phyloP scores from a whole-genome alignment of 1,140 invertebrate genomes.

The Zaprionus lachaisei region DNA sequence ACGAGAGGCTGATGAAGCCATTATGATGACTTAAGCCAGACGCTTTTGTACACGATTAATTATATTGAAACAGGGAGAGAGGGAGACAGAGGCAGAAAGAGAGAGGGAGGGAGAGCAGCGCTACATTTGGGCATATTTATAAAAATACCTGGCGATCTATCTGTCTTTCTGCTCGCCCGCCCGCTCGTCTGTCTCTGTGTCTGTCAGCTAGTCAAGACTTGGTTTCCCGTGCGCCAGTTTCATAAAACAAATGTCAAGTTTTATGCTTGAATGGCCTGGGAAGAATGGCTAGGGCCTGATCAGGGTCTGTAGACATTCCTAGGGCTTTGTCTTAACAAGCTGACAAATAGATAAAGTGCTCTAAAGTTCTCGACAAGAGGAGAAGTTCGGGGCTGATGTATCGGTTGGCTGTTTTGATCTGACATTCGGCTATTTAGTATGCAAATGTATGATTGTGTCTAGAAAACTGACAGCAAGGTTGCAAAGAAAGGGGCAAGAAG shows the following conservation, averaged over 20 bases:
- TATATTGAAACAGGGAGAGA: conserved; percentile 32
- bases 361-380: conserved; percentile 27
- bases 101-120: background rate
- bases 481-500: background rate
- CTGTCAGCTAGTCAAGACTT: conserved; percentile 46
- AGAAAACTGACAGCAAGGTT: conserved; percentile 28
- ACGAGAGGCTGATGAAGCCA: conserved; percentile 48
- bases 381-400: conserved; percentile 48
- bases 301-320: conserved; percentile 17
- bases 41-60: conserved; percentile 52
- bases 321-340: conserved; percentile 53
- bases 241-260: conserved; percentile 56
- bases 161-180: conserved; percentile 1
- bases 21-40: conserved; percentile 55
- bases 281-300: conserved; percentile 33
- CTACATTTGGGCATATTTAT: conserved; percentile 46
- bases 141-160: conserved; percentile 73
- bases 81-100: background rate
- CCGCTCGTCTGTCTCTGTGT: conserved; percentile 44
- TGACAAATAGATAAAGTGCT: conserved; percentile 75
- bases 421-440: conserved; percentile 53
- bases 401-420: conserved; percentile 50
- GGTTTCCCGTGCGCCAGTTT: conserved; percentile 57
- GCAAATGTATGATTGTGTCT: conserved; percentile 47
- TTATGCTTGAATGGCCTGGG: conserved; percentile 74